Conservation (phyloP, 1,140 invertebrate genomes). For the Drosophila erecta region DNA sequence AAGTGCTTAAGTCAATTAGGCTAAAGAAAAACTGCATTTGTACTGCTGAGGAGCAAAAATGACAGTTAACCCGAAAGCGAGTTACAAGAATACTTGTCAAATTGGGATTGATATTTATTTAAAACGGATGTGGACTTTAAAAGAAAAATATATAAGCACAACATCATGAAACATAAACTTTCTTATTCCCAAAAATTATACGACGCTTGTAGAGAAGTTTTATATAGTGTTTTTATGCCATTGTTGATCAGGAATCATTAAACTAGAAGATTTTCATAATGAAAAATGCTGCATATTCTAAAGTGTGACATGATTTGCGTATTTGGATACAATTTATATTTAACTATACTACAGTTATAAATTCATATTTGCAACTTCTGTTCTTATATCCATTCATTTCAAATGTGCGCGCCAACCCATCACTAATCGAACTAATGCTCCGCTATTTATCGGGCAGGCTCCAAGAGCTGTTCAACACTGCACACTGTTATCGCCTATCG, state of each 20-base stretch:
- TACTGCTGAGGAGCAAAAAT: not conserved
- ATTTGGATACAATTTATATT: too few relatives aligned
- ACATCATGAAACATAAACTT: too few relatives aligned
- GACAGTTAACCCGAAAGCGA: too few relatives aligned
- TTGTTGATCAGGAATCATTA: too few relatives aligned
- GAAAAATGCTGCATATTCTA: too few relatives aligned
- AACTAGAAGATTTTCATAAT: too few relatives aligned
- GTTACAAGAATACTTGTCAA: not conserved
- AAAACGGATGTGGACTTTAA: not conserved
- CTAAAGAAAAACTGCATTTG: slow-evolving; percentile 19
- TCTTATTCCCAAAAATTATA: not conserved
- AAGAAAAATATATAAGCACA: too few relatives aligned
- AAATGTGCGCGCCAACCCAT: not conserved
- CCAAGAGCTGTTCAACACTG: not conserved
- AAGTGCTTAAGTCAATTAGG: slow-evolving; percentile 58
- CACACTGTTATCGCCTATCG: slow-evolving; percentile 1
- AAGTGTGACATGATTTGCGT: too few relatives aligned
- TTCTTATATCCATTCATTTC: not conserved
- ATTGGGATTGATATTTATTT: not conserved
- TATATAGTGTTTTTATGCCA: too few relatives aligned
- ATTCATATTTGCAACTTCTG: too few relatives aligned
- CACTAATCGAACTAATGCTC: not conserved
- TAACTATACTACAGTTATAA: too few relatives aligned
- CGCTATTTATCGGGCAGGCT: not conserved
- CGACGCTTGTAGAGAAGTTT: too few relatives aligned